phyloP scores from a whole-genome alignment of 2,113 vertebrate species.

The Sinocyclocheilus grahami region DNA sequence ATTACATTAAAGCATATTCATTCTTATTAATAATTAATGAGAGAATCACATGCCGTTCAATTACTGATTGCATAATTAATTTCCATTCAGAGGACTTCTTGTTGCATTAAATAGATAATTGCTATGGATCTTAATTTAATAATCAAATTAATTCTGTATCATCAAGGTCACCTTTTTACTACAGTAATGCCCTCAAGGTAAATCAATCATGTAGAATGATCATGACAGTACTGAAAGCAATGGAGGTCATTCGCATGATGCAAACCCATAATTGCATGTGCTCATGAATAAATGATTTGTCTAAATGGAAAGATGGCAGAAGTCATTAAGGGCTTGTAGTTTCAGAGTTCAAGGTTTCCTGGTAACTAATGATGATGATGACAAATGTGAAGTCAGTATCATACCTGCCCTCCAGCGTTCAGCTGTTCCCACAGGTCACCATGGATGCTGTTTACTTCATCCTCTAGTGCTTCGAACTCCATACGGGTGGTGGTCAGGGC shows the following conservation, averaged over 20 bases:
- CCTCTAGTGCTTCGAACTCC: constrained; percentile 90
- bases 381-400: not conserved
- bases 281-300: not conserved
- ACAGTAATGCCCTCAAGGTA: not conserved
- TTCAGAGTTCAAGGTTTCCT: not conserved
- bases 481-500: constrained; percentile 83
- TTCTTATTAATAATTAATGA: constrained; percentile 45
- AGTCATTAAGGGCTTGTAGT: not conserved
- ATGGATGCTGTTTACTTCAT: constrained; percentile 88
- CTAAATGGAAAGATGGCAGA: constrained; percentile 2
- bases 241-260: not conserved
- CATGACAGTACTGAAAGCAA: not conserved
- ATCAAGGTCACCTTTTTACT: not conserved
- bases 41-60: constrained; percentile 43
- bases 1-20: constrained; percentile 30
- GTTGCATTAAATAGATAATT: constrained; percentile 8
- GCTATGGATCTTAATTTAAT: not conserved
- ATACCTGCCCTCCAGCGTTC: constrained; percentile 89
- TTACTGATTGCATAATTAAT: constrained; percentile 48
- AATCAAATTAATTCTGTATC: not conserved
- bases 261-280: not conserved
- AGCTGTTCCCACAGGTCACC: constrained; percentile 96
- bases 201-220: constrained; percentile 6
- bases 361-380: too few relatives aligned
- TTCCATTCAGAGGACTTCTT: constrained; percentile 3